Base-by-base conservation (phyloP, 2,888 invertebrate species). In the Tenthredo amoena region DNA sequence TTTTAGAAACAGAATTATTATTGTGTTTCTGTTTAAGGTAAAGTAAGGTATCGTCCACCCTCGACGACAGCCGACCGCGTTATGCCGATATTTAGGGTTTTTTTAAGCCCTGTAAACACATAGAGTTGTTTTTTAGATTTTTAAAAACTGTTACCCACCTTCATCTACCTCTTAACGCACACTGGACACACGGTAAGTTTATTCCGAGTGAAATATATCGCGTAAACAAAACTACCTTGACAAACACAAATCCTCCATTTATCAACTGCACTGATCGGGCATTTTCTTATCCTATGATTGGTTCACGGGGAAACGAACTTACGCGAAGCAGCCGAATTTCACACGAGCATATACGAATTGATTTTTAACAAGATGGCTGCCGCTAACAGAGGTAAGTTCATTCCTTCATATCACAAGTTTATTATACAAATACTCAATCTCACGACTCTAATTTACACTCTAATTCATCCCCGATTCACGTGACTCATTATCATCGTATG, bases 201-300 rank as follows among this genome's bases (percentile, higher is more conserved):
- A 91, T 91, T 91, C 91, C 91, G 90, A 92, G 87, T 90, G 89
- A 91, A 91, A 92, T 92, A 91, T 90, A 90, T 94, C 95, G 95
- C 95, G 95, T 95, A 95, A 95, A 95, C 95, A 95, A 95, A 95
- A 95, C 95, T 95, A 95, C 94, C 95, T 95, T 95, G 95, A 95
- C 95, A 95, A 95, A 95, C 95, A 95, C 95, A 95, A 94, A 94
- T 95, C 95, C 95, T 95, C 95, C 95, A 95, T 95, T 95, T 95
- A 95, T 95, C 95, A 95, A 95, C 95, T 95, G 94, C 94, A 95
- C 95, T 95, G 95, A 90, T 89, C 91, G 88, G 87, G 87, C 88
- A 90, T 89, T 88, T 90, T 89, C 87, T 84, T 85, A 86, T 85
- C 86, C 85, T 86, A 85, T 89, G 90, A 92, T 92, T 85, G 58